Base-by-base conservation (phyloP, 2,797 vertebrate species). In the Percopsis omiscomaycus region DNA sequence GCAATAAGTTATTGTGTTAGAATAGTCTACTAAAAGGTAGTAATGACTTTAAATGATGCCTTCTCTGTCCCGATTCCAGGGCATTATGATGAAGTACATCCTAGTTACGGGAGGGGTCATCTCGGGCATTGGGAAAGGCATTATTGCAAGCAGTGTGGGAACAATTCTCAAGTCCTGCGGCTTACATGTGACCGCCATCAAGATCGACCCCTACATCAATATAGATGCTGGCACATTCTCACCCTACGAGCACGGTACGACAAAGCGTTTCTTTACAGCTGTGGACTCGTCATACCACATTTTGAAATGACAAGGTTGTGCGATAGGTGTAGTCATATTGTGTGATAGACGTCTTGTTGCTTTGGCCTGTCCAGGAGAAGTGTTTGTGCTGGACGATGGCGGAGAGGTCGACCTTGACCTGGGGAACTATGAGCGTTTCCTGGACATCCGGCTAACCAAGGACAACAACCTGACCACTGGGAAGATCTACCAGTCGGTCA, bases 191-290 rank as follows among this genome's bases (percentile, higher is more conserved):
- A 98, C 97, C 0, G 95, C 97, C 66, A 98, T 98, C 83, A 98
- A 98, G 88, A 97, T 98, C 49, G 96, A 98, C 73, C 97, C 97
- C 0, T 98, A 98, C 80, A 98, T 98, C 85, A 98, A 98, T 84
- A 98, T 98, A 22, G 97, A 98, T 0, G 97, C 97, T 0, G 97
- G 96, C 37, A 98, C 96, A 2, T 98, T 98, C 80, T 98, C 96
- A 0, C 97, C 97, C 0, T 98, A 98, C 2, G 97, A 98, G 66
- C 97, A 98, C 0, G 96, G 97, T 98, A 89, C 66, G 91, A 73
- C 14, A 10, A 1, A 9, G 11, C 10, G 12, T 28, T 56, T 32
- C 28, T 5, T 47, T 16, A 2, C 14, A 22, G 62, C 54, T 5
- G 44, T 45, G 44, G 44, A 12, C 5, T 45, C 44, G 11, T 5